Conservation (phyloP, 2,888 invertebrate genomes). For the Strigamia crassipes region DNA sequence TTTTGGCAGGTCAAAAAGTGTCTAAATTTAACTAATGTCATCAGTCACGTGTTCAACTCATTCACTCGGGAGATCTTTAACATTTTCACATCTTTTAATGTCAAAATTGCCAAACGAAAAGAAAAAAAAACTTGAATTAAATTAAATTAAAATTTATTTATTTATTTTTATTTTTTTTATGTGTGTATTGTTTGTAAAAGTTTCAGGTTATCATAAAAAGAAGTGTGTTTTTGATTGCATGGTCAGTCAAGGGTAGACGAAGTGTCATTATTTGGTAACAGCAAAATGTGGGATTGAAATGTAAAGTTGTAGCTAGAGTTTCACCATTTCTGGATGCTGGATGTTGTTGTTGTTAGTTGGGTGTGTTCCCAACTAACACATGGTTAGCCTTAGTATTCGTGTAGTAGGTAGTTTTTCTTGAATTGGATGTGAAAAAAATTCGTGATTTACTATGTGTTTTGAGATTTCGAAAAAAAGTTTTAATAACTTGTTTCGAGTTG, state of each 20-base stretch:
- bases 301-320: background rate
- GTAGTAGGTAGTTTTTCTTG: background rate
- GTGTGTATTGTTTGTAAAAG: background rate
- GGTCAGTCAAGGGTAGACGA: slow-evolving; percentile 12
- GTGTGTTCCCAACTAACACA: slow-evolving; percentile 29
- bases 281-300: slow-evolving; percentile 14
- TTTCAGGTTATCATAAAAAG: background rate
- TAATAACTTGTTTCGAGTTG: slow-evolving; percentile 16
- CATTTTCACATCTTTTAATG: too few relatives aligned
- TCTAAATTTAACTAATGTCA: too few relatives aligned
- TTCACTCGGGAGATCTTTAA: too few relatives aligned
- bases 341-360: background rate
- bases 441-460: background rate
- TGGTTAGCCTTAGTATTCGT: background rate
- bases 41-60: too few relatives aligned
- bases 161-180: background rate
- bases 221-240: slow-evolving; percentile 22
- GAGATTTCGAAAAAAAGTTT: background rate
- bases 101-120: too few relatives aligned
- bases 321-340: slow-evolving; percentile 40
- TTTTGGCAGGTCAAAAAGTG: too few relatives aligned
- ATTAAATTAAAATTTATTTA: background rate
- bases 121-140: too few relatives aligned
- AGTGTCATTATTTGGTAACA: background rate
- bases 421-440: background rate